phyloP scores from a whole-genome alignment of 1,140 invertebrate genomes.

The Tenebrio molitor region DNA sequence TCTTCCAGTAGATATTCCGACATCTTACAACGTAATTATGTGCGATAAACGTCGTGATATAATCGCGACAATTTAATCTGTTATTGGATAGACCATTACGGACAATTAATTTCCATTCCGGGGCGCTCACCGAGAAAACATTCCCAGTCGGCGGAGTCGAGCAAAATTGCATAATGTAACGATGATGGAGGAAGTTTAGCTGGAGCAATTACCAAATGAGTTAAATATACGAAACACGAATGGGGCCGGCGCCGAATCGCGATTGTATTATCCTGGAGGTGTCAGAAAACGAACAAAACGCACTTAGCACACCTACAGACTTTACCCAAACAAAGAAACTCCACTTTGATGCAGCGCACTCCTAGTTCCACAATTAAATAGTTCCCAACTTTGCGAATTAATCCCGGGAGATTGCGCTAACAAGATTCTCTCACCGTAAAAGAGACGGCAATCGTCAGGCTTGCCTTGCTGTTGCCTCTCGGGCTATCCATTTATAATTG shows the following conservation, averaged over 20 bases:
- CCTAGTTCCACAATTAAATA: slow-evolving; percentile 30
- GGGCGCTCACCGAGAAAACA: neutral
- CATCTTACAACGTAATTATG: slow-evolving; percentile 31
- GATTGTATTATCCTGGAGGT: slow-evolving; percentile 2
- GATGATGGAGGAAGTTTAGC: neutral
- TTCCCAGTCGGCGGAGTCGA: neutral
- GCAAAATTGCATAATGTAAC: neutral
- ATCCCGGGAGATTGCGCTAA: slow-evolving; percentile 28
- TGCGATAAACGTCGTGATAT: slow-evolving; percentile 16
- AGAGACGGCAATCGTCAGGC: slow-evolving; percentile 14
- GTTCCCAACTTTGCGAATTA: slow-evolving; percentile 31
- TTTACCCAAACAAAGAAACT: slow-evolving; percentile 18
- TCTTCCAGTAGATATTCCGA: neutral
- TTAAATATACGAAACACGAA: slow-evolving; percentile 10
- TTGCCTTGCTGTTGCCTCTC: neutral
- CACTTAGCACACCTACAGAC: slow-evolving; percentile 8
- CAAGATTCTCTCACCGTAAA: slow-evolving; percentile 22
- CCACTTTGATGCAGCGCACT: slow-evolving; percentile 16
- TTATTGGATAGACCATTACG: slow-evolving; percentile 22
- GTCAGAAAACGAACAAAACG: slow-evolving; percentile 1
- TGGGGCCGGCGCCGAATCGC: neutral
- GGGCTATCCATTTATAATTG: slow-evolving; percentile 25
- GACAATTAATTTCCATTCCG: slow-evolving; percentile 18
- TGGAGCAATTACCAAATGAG: slow-evolving; percentile 9
- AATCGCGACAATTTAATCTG: slow-evolving; percentile 37